A percentile compares a stretch with the other conserved stretches of the same genome.
phyloP scores from a whole-genome alignment of 2,797 vertebrate genomes.

The Sebastes diploproa region DNA sequence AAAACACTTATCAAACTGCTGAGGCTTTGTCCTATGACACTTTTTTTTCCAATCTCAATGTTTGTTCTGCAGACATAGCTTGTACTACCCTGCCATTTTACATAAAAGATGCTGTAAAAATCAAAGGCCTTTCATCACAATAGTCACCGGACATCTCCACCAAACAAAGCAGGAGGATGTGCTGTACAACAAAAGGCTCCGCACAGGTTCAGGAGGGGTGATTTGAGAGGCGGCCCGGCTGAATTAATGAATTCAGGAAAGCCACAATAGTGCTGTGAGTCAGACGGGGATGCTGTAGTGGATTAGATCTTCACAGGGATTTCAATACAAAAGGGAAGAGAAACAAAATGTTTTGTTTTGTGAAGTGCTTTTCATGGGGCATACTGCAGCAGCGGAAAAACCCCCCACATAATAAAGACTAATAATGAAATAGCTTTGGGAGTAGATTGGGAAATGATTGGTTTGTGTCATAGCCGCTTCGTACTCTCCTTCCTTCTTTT shows the following conservation, averaged over 20 bases:
- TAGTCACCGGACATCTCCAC: slow-evolving; percentile 2
- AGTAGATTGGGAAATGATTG: background rate
- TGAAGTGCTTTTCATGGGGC: background rate
- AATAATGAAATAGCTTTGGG: background rate
- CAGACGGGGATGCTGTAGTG: background rate
- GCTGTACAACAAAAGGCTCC: slow-evolving; percentile 21
- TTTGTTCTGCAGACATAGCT: slow-evolving; percentile 5
- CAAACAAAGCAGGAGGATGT: slow-evolving; percentile 22
- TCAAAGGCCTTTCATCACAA: slow-evolving; percentile 38
- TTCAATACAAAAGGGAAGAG: slow-evolving; percentile 6
- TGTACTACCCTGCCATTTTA: slow-evolving; percentile 13
- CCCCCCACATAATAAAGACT: background rate
- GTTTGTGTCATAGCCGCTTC: background rate
- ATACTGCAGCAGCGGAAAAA: background rate
- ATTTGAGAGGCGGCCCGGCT: slow-evolving; percentile 3
- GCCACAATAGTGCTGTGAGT: background rate
- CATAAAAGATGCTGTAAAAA: slow-evolving; percentile 35
- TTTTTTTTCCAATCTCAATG: background rate
- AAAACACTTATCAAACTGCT: background rate
- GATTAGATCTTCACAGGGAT: slow-evolving; percentile 11
- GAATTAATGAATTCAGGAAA: slow-evolving; percentile 34
- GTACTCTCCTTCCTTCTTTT: background rate
- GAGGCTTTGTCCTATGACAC: slow-evolving; percentile 5
- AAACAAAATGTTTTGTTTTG: background rate
- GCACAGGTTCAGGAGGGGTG: background rate